Base-by-base conservation (phyloP, 2,113 vertebrate species). In the Asarcornis scutulata region DNA sequence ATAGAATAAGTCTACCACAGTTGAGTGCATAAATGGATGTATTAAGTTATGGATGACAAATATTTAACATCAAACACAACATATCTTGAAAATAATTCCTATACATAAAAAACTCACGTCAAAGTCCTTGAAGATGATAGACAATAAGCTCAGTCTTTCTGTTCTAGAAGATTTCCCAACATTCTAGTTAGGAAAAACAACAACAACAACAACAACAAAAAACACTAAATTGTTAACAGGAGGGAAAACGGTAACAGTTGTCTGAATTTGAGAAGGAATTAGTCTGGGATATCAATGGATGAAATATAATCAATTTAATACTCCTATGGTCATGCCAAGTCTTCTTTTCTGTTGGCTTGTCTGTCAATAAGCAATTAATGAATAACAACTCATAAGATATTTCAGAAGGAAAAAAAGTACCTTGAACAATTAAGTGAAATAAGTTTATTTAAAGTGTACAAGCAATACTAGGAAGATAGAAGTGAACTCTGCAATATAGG, bases 401-500 rank as follows among this genome's bases (percentile, higher is more conserved):
- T 82, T 63, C 46, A 50, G 21, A 55, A 38, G 26, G 21, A 50
- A 52, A 50, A 40, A 32, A 79, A 93, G 48, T 50, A 34, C 7
- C 25, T 40, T 66, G 16, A 25, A 68, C 1, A 4, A 26, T 64
- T 66, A 67, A 40, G 6, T 36, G 38, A 83, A 94, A 48, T 60
- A 73, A 46, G 4, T 22, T n/a, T 31, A 25, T 63, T 40, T 75
- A 17, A 89, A 42, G 4, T 38, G 50, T 4, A 17, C 31, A 68
- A 79, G 34, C 27, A 77, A 62, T 15, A 58, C 2, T 32, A 77
- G 55, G 22, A 79, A 80, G 80, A 76, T 27, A 34, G 4, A 36
- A 2, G 13, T 58, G 4, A 52, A 59, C 14, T 68, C 18, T 1
- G 0, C 56, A 48, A 69, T 32, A 48, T 0, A 6, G 42, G 32